Percentiles rank a stretch among this genome's conserved stretches.
Conservation (phyloP, 2,888 invertebrate genomes). For the Chloroclystis v-ata region DNA sequence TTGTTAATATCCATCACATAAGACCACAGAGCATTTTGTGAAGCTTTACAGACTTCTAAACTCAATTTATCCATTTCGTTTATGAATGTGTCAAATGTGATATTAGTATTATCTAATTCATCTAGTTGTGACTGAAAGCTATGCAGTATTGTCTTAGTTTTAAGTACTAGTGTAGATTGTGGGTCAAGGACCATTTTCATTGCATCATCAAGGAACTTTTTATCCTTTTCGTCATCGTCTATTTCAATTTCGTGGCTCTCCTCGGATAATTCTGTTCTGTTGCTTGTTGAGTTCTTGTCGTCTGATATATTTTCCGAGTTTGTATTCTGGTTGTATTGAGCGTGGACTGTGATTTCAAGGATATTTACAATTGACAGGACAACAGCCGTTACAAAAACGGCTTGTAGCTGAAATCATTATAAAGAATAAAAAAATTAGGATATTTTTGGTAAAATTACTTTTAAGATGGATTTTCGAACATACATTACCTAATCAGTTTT, state of each 20-base stretch:
- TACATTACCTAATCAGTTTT: too few species aligned
- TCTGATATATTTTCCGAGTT: constrained; percentile 70
- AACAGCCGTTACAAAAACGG: constrained; percentile 35
- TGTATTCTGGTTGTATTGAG: constrained; percentile 49
- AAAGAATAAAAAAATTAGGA: background rate
- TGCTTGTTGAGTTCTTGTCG: constrained; percentile 51
- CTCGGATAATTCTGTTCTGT: constrained; percentile 57
- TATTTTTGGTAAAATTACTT: too few species aligned
- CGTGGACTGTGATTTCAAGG: background rate
- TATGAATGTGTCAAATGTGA: constrained; percentile 58
- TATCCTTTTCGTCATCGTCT: constrained; percentile 60
- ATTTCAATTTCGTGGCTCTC: constrained; percentile 64
- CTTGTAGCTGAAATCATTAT: constrained; percentile 24
- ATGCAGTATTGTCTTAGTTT: constrained; percentile 46
- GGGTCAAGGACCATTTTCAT: constrained; percentile 64
- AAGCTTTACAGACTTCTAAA: constrained; percentile 64
- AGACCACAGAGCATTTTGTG: constrained; percentile 65
- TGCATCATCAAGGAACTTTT: constrained; percentile 63
- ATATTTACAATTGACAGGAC: constrained; percentile 32
- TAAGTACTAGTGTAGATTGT: constrained; percentile 42
- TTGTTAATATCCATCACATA: constrained; percentile 65
- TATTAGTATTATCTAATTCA: constrained; percentile 52
- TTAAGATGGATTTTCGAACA: too few species aligned
- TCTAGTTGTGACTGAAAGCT: constrained; percentile 54
- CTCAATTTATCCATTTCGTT: constrained; percentile 67